Base-by-base conservation (phyloP, 2,113 vertebrate genomes). In the Camelus bactrianus region DNA sequence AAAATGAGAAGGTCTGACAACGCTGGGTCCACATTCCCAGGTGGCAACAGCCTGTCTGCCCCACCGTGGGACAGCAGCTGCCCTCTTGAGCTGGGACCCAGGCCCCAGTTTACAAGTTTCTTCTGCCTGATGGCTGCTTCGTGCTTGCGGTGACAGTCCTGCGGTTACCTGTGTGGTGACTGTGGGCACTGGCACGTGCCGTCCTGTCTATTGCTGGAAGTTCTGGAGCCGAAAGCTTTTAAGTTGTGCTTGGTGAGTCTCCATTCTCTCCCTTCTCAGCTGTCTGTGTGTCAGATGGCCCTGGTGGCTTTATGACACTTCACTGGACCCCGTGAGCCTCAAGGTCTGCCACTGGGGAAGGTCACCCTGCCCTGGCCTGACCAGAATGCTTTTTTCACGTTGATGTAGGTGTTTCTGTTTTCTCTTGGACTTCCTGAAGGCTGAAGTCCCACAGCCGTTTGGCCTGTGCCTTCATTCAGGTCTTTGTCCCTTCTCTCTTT, bases 1-100 rank as follows among this genome's bases (percentile, higher is more conserved):
- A 95, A 96, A 96, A 86, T 24, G 6, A 62, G 73, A 82, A 90
- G 64, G 77, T 82, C 64, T 79, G 91, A 13, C 82, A 75, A 1
- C 0, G 0, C 6, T 13, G 52, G 73, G 56, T 60, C n/a, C 52
- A n/a, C 58, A 72, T 75, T 96, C 26, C 52, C 9, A 6, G 35
- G 1, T 69, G 64, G 58, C 77, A 22, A 2, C n/a, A 67, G 30
- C 62, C 54, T 90, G 72, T 42, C 38, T 42, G 38, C 38, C 38
- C 46, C 65, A 12, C 56, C 38, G 17, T 35, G 67, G 67, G 73
- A 24, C 42, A 17, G 8, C 35, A 48, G 79, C 28, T 26, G 26
- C 91, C 50, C 50, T 58, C 42, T 60, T 96, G n/a, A 72, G 60
- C 24, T 32, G 65, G 50, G 48, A 26, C 28, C 5, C 0, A 8